Evolutionary conservation across 2,797 vertebrate species (phyloP).

Genomic region (Loriculus beryllinus): DNA sequence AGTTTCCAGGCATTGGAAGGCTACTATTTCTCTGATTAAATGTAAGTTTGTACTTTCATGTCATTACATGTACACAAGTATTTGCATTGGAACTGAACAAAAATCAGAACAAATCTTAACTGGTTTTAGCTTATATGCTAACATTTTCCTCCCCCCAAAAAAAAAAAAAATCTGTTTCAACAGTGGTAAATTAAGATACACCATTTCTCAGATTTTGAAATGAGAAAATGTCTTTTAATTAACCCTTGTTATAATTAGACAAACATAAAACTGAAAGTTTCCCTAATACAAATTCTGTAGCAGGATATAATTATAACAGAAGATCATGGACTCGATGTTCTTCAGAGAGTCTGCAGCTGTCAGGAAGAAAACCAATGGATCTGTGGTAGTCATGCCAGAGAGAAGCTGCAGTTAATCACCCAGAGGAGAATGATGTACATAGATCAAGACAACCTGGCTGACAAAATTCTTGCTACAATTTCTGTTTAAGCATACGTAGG

Average conservation of each 20-base stretch:
- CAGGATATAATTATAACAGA: background rate
- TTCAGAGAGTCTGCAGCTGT: background rate
- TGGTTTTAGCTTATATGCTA: background rate
- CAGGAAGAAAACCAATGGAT: background rate
- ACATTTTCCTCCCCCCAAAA: too few species aligned
- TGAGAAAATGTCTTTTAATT: background rate
- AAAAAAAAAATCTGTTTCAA: background rate
- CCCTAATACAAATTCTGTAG: background rate
- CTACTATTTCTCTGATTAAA: background rate
- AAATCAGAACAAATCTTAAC: background rate
- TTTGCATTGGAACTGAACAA: background rate
- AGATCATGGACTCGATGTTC: background rate
- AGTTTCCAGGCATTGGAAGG: background rate
- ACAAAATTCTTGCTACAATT: background rate
- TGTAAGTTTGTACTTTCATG: background rate
- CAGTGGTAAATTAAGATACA: background rate
- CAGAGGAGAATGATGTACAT: background rate
- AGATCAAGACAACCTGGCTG: background rate
- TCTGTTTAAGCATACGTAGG: background rate
- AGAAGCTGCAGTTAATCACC: background rate
- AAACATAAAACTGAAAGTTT: background rate
- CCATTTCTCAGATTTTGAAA: background rate
- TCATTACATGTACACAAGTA: fast-evolving
- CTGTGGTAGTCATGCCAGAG: background rate
- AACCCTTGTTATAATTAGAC: background rate